phyloP scores from a whole-genome alignment of 92 coral and sea anemone genomes.

The Virgularia gustaviana region DNA sequence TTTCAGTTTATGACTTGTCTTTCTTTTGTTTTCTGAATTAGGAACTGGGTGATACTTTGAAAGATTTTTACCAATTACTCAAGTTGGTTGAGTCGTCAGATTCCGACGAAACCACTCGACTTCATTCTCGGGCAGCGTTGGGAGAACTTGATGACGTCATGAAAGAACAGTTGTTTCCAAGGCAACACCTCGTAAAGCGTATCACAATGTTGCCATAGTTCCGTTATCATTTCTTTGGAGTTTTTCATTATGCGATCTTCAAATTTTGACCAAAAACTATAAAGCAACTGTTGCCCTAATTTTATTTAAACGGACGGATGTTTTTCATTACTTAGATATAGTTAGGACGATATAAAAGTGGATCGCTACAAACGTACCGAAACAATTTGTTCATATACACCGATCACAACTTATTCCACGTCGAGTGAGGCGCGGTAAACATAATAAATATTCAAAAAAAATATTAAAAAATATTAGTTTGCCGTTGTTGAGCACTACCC shows the following conservation, averaged over 20 bases:
- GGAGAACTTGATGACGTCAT: conserved; percentile 73
- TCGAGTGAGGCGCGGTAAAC: no score
- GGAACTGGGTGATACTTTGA: conserved; percentile 69
- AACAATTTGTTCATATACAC: no score
- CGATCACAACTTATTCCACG: no score
- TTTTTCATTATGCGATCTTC: neutral
- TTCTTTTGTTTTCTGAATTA: conserved; percentile 8
- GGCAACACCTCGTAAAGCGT: conserved; percentile 62
- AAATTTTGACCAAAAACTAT: neutral
- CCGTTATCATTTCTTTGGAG: neutral
- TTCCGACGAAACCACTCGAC: conserved; percentile 64
- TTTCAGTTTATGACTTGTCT: neutral
- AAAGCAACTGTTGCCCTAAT: no score
- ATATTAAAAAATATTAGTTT: no score
- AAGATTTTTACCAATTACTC: conserved; percentile 73
- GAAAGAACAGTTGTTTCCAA: conserved; percentile 79
- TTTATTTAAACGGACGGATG: no score
- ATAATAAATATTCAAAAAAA: no score
- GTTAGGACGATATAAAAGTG: no score
- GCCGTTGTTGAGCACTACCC: no score
- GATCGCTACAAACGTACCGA: no score
- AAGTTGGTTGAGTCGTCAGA: conserved; percentile 74
- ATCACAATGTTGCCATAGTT: conserved; percentile 67
- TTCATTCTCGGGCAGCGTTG: conserved; percentile 72
- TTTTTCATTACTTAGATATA: no score